Percentiles rank a stretch among this genome's conserved stretches.
Evolutionary conservation across 1,140 invertebrate genomes (phyloP).

Genomic region (Camponotus floridanus): DNA sequence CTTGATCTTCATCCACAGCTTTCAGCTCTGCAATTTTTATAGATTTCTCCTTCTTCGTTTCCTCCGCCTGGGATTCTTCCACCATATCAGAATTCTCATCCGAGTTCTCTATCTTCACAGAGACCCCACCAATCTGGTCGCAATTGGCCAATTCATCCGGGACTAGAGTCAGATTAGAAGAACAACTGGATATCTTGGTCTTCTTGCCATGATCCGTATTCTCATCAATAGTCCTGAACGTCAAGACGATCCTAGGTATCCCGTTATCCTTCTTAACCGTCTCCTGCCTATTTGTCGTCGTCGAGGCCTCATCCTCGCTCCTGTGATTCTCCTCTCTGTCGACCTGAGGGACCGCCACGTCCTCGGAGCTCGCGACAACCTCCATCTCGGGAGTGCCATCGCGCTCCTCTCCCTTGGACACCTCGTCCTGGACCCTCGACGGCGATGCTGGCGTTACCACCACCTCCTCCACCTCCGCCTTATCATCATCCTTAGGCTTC

Average conservation of each 20-base stretch:
- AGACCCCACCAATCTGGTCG: constrained; percentile 83
- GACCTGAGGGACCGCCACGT: background rate
- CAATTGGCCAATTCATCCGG: constrained; percentile 83
- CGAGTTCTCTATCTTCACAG: constrained; percentile 83
- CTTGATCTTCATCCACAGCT: constrained; percentile 52
- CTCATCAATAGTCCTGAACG: constrained; percentile 84
- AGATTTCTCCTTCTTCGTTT: constrained; percentile 11
- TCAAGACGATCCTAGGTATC: constrained; percentile 83
- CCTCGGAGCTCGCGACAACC: background rate
- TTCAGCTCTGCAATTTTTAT: constrained; percentile 21
- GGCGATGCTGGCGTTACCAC: background rate
- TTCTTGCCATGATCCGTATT: constrained; percentile 84
- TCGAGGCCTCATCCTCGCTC: constrained; percentile 63
- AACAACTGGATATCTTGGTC: constrained; percentile 84
- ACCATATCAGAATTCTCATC: constrained; percentile 79
- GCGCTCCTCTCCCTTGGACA: constrained; percentile 35
- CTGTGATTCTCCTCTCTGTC: constrained; percentile 66
- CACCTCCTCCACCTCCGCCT: constrained; percentile 32
- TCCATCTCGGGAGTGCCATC: constrained; percentile 45
- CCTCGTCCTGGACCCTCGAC: background rate
- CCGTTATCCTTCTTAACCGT: constrained; percentile 78
- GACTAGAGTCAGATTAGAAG: constrained; percentile 81
- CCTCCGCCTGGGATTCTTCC: constrained; percentile 78
- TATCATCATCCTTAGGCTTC: constrained; percentile 65
- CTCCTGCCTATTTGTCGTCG: constrained; percentile 64